Evolutionary conservation across 2,113 vertebrate species (phyloP).

Genomic region (Alectura lathami): DNA sequence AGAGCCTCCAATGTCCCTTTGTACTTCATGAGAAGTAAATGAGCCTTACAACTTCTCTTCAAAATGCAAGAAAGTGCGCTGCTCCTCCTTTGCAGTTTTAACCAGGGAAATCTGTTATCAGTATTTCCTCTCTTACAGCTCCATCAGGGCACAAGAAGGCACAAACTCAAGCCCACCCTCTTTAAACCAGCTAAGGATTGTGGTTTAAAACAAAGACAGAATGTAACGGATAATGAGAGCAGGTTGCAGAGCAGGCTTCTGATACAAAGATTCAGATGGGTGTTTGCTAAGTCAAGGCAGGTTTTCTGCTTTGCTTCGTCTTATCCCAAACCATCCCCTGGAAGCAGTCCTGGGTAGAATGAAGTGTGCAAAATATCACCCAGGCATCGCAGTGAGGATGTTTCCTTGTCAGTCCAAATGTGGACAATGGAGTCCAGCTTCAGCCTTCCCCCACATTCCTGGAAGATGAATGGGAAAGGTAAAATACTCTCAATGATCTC

Average conservation of each 20-base stretch:
- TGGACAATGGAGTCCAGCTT: neutral
- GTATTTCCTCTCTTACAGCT: neutral
- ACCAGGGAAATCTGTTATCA: neutral
- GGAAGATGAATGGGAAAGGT: neutral
- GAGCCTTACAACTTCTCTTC: neutral
- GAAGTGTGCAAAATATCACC: neutral
- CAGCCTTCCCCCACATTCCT: neutral
- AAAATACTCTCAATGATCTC: neutral
- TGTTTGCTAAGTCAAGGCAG: neutral
- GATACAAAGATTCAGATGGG: accelerated
- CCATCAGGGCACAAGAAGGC: neutral
- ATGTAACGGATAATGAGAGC: accelerated
- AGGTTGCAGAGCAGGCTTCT: neutral
- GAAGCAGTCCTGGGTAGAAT: neutral
- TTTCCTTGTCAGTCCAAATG: neutral
- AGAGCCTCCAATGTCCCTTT: neutral
- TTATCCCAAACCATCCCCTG: neutral
- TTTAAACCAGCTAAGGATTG: neutral
- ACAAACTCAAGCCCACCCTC: neutral
- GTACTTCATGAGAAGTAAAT: neutral
- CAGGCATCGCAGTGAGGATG: neutral
- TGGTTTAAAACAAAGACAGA: neutral
- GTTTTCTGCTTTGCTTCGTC: neutral
- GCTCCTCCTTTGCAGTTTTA: neutral
- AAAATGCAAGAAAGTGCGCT: neutral